These are phyloP conservation scores for Siphlonurus alternatus DNA, from an alignment of 2,888 invertebrate species.

Conservation along the genomic window DNA sequence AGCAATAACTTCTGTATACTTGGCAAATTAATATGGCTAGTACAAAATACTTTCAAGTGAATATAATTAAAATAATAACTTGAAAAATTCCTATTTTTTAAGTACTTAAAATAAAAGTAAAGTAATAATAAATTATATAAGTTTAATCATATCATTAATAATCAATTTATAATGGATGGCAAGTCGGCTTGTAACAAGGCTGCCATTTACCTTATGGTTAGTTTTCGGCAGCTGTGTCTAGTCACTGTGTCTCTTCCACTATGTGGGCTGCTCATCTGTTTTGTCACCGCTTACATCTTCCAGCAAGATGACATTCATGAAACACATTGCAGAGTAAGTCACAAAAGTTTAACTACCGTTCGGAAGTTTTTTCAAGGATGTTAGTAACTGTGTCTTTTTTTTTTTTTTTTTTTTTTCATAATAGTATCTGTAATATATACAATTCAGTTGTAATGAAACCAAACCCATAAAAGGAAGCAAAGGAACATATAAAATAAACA, in stretches of 20 bases:
- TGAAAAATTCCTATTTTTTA: neutral
- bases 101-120: neutral
- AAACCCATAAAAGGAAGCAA: too few relatives aligned
- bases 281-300: constrained; percentile 76
- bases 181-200: constrained; percentile 14
- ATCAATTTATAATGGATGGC: constrained; percentile 12
- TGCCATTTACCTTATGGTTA: constrained; percentile 25
- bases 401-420: too few relatives aligned
- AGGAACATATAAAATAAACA: too few relatives aligned
- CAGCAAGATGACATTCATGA: constrained; percentile 88
- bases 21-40: neutral
- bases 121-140: neutral
- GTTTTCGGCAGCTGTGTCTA: constrained; percentile 64
- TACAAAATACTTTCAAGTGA: neutral
- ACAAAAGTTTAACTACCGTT: neutral
- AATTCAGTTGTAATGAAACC: too few relatives aligned
- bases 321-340: constrained; percentile 81
- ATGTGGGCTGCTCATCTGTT: constrained; percentile 69
- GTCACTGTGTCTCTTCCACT: constrained; percentile 73
- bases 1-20: neutral
- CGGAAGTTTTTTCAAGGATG: too few relatives aligned
- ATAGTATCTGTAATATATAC: too few relatives aligned
- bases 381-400: too few relatives aligned
- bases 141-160: too few relatives aligned
- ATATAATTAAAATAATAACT: neutral